Evolutionary conservation across 2,113 vertebrate species (phyloP).

Genomic region (Chaenogobius annularis): DNA sequence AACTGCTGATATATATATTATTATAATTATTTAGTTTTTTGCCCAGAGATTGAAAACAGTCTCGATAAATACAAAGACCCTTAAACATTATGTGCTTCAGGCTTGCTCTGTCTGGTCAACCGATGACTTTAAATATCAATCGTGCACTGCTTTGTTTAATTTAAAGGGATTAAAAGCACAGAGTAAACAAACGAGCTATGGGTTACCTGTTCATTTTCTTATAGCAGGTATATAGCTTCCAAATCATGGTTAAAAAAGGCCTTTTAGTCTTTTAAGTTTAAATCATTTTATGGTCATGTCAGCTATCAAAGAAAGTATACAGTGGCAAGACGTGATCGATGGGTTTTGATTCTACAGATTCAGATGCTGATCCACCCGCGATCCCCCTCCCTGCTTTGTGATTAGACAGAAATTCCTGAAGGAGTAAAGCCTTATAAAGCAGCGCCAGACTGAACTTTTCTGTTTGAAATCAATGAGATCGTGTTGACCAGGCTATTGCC

Average conservation of each 20-base stretch:
- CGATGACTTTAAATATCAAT: neutral
- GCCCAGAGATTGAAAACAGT: conserved; percentile 45
- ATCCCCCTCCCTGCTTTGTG: neutral
- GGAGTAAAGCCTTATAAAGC: neutral
- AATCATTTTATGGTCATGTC: neutral
- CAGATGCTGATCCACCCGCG: neutral
- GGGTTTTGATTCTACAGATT: neutral
- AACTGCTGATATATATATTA: too few relatives aligned
- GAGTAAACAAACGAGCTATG: too few relatives aligned
- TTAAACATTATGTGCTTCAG: conserved; percentile 48
- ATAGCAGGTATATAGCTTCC: too few relatives aligned
- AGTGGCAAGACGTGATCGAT: neutral
- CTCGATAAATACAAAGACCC: conserved; percentile 17
- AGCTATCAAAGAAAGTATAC: neutral
- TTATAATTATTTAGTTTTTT: conserved; percentile 26
- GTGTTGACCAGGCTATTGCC: neutral
- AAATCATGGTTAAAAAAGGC: too few relatives aligned
- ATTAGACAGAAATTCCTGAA: neutral
- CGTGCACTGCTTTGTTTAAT: neutral
- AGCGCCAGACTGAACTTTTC: neutral
- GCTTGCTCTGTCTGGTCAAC: conserved; percentile 12
- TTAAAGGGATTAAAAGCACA: neutral
- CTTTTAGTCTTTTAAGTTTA: too few relatives aligned
- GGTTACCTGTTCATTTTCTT: neutral
- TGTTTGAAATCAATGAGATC: neutral